A percentile compares a stretch with the other conserved stretches of the same genome.
Evolutionary conservation across 2,888 invertebrate species (phyloP).

Genomic region (Lochmaea crataegi): DNA sequence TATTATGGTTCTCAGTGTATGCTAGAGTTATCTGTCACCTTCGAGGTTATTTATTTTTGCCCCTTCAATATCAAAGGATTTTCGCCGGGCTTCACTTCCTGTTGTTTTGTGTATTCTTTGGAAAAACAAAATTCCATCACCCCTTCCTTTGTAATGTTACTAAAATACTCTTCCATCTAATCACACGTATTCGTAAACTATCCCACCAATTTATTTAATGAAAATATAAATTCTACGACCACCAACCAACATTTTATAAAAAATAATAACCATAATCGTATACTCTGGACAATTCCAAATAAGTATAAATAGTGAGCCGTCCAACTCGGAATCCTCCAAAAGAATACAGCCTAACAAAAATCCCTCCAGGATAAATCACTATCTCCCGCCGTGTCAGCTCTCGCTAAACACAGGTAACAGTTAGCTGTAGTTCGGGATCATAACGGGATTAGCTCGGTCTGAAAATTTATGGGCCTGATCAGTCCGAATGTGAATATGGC

Average conservation of each 20-base stretch:
- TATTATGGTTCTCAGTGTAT: no score
- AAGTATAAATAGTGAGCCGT: conserved; percentile 12
- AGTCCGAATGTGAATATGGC: conserved; percentile 47
- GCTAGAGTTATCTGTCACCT: no score
- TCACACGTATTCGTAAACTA: no score
- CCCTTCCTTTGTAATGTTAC: no score
- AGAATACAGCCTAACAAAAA: conserved; percentile 17
- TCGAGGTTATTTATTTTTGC: no score
- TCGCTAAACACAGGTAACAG: conserved; percentile 59
- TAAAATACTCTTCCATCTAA: no score
- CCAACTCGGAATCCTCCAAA: conserved; percentile 10
- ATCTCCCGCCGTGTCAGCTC: conserved; percentile 44
- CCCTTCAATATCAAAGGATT: no score
- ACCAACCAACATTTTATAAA: not conserved
- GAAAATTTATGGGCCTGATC: conserved; percentile 61
- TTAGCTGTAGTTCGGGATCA: conserved; percentile 58
- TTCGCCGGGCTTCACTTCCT: no score
- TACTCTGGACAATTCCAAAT: not conserved
- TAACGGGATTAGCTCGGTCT: conserved; percentile 64
- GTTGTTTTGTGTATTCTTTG: no score
- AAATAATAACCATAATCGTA: not conserved
- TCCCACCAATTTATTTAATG: no score
- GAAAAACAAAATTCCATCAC: no score
- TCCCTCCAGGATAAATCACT: conserved; percentile 21
- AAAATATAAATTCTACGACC: no score